A percentile compares a stretch with the other conserved stretches of the same genome.
Evolutionary conservation across 2,888 invertebrate species (phyloP).

Genomic region (Sialis fuliginosa): DNA sequence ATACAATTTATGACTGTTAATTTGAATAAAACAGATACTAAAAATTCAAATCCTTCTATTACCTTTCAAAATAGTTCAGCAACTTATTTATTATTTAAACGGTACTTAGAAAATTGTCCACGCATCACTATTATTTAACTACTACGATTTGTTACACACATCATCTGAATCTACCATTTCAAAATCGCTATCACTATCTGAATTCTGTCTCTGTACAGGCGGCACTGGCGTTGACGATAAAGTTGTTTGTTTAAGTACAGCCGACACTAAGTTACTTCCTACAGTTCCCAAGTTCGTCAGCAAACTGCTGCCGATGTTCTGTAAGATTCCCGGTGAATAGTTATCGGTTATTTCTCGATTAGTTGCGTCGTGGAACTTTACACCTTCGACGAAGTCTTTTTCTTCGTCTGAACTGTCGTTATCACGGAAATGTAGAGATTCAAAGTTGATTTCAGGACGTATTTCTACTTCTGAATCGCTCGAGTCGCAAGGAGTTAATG

Average conservation of each 20-base stretch:
- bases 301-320: background rate
- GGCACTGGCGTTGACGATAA: slow-evolving; percentile 6
- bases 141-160: background rate
- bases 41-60: too few species aligned
- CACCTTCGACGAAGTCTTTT: slow-evolving; percentile 10
- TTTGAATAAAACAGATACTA: too few species aligned
- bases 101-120: too few species aligned
- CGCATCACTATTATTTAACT: background rate
- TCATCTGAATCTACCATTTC: slow-evolving; percentile 22
- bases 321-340: background rate
- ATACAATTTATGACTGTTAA: too few species aligned
- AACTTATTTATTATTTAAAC: too few species aligned
- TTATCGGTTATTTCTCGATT: background rate
- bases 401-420: slow-evolving; percentile 24
- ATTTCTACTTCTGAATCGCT: slow-evolving; percentile 22
- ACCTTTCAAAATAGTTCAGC: too few species aligned
- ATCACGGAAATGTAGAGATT: slow-evolving; percentile 24
- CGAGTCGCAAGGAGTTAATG: slow-evolving; percentile 14
- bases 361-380: background rate
- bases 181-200: slow-evolving; percentile 22
- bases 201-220: slow-evolving; percentile 7
- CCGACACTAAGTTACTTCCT: slow-evolving; percentile 11
- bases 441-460: slow-evolving; percentile 21
- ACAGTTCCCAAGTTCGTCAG: slow-evolving; percentile 6
- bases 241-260: slow-evolving; percentile 10